Evolutionary conservation across 2,113 vertebrate species (phyloP), one percentile per base, ranked within the genome.

Genomic region (Oplegnathus fasciatus): DNA sequence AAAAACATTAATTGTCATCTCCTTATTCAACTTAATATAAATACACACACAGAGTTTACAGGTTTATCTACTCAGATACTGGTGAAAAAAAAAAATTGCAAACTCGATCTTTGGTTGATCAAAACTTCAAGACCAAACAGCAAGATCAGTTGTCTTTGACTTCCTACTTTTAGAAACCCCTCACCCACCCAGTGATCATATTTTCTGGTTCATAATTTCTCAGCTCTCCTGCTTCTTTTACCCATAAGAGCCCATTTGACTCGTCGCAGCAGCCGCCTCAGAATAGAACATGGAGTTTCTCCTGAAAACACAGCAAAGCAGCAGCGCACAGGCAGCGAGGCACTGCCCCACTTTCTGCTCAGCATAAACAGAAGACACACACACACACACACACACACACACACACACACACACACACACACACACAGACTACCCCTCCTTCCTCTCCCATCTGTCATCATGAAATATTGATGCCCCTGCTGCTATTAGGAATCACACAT

Each of bases 401-500:
- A 44, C 15, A 48, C 74, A 64, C 82, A 72, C 66, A 54, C 75
- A 70, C 65, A 57, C 37, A 28, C 46, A 52, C 32, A 46, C 20
- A 60, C 30, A 68, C 57, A 81, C 9, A 81, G 28, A 66, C 55
- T 0, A 13, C 84, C 66, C 76, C 83, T 58, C 79, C 81, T 68
- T 82, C 18, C 69, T 68, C 83, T 83, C 82, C 94, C 94, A 96
- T 95, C 93, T 95, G 93, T 91, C 89, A 87, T 55, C 88, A 94
- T 95, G 88, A 96, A 96, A 95, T 94, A 95, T 96, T 95, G 88
- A 96, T 95, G 80, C 73, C 26, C 28, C 75, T 65, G 71, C 80
- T 88, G 80, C 89, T 93, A 70, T 91, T 93, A 86, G 79, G 65
- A 88, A 67, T 74, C 77, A 44, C 72, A 61, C 67, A 73, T 57